Percentiles rank a stretch among this genome's conserved stretches.
Conservation (phyloP, 2,888 invertebrate genomes). For the Amphipoea lucens region DNA sequence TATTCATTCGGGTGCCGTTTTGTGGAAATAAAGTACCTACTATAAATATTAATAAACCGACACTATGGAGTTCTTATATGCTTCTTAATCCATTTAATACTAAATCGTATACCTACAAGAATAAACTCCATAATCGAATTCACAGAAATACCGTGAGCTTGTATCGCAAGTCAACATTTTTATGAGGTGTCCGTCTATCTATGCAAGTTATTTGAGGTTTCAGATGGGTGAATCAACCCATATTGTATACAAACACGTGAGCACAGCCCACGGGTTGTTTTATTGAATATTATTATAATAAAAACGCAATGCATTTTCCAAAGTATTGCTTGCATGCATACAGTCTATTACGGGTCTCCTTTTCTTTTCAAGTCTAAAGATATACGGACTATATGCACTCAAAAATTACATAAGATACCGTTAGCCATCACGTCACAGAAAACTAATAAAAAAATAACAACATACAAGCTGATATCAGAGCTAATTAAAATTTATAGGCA, state of each 20-base stretch:
- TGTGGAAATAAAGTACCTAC: neutral
- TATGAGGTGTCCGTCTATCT: neutral
- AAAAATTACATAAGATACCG: constrained; percentile 1
- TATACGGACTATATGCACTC: neutral
- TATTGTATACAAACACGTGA: neutral
- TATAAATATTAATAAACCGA: neutral
- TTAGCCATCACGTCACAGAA: neutral
- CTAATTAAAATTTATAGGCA: constrained; percentile 27
- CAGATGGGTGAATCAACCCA: neutral
- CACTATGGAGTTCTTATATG: neutral
- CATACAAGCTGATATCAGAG: constrained; percentile 1
- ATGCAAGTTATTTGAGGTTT: neutral
- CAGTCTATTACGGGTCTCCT: neutral
- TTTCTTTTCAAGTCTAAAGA: neutral
- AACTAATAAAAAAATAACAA: constrained; percentile 8
- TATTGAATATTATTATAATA: neutral
- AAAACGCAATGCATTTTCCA: neutral
- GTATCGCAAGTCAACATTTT: neutral
- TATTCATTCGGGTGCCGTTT: neutral
- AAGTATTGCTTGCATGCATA: neutral
- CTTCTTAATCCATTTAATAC: neutral
- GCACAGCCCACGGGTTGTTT: neutral
- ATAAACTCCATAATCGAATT: neutral
- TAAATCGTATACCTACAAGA: neutral
- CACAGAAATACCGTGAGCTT: constrained; percentile 1